Evolutionary conservation across 2,888 invertebrate genomes (phyloP).

Genomic region (Halictus quadricinctus): DNA sequence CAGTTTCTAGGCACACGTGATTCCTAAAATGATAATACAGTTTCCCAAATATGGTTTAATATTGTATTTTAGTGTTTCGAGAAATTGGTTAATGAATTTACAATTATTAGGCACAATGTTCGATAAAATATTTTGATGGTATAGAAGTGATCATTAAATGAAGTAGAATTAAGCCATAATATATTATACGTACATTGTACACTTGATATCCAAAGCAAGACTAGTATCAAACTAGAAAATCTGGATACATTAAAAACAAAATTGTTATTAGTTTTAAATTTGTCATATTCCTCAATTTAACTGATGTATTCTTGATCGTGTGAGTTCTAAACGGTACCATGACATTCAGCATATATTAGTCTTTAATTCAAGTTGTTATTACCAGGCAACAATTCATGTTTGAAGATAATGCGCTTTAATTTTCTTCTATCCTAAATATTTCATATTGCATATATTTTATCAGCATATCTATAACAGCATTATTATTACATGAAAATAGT

Average conservation of each 20-base stretch:
- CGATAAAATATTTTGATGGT: constrained; percentile 13
- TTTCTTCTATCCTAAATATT: constrained; percentile 17
- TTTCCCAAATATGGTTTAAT: constrained; percentile 11
- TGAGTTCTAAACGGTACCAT: constrained; percentile 8
- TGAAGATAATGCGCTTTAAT: constrained; percentile 18
- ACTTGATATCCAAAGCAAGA: constrained; percentile 5
- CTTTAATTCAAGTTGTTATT: constrained; percentile 22
- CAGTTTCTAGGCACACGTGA: constrained; percentile 53
- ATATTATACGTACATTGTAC: not conserved
- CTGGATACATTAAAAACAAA: constrained; percentile 1
- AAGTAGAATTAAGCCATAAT: not conserved
- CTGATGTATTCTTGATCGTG: constrained; percentile 3
- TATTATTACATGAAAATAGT: constrained; percentile 43
- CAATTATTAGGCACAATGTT: constrained; percentile 35
- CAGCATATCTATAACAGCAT: constrained; percentile 16
- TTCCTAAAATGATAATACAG: constrained; percentile 41
- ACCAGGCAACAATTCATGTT: not conserved
- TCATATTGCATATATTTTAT: constrained; percentile 18
- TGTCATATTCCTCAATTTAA: not conserved
- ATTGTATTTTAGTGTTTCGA: constrained; percentile 12
- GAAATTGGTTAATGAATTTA: constrained; percentile 23
- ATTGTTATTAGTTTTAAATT: not conserved
- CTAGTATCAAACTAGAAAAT: constrained; percentile 27
- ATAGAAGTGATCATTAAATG: constrained; percentile 1
- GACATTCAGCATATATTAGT: constrained; percentile 29